phyloP scores from a whole-genome alignment of 2,888 invertebrate species.

The Leptinotarsa juncta region DNA sequence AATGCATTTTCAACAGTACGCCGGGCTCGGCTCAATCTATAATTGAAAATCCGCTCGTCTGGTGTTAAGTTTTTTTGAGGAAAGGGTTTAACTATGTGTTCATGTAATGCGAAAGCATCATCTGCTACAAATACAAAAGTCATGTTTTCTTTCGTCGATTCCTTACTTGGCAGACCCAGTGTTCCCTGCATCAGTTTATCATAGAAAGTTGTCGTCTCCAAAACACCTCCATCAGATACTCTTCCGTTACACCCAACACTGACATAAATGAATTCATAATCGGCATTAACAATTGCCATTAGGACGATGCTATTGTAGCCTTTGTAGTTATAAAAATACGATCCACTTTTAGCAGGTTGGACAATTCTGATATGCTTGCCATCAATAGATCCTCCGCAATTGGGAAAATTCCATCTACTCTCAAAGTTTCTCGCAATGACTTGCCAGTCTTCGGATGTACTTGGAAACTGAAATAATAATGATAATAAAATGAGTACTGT shows the following conservation, averaged over 20 bases:
- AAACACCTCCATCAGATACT: constrained; percentile 13
- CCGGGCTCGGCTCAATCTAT: too few relatives aligned
- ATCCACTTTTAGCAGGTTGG: too few relatives aligned
- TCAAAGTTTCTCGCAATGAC: constrained; percentile 8
- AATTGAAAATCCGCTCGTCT: too few relatives aligned
- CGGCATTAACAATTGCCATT: constrained; percentile 31
- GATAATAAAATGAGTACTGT: not conserved
- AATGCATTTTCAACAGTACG: too few relatives aligned
- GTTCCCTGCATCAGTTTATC: constrained; percentile 3
- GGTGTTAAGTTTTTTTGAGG: too few relatives aligned
- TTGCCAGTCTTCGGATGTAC: constrained; percentile 1
- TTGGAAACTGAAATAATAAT: constrained; percentile 9
- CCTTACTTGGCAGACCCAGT: constrained; percentile 3
- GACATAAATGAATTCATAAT: constrained; percentile 28
- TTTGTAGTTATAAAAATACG: constrained; percentile 23
- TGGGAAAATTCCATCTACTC: constrained; percentile 1
- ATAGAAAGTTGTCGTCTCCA: constrained; percentile 8
- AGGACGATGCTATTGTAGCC: constrained; percentile 22
- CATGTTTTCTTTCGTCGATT: constrained; percentile 1
- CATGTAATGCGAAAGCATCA: too few relatives aligned
- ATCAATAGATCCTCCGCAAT: too few relatives aligned
- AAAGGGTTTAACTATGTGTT: too few relatives aligned
- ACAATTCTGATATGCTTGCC: too few relatives aligned
- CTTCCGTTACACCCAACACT: constrained; percentile 1
- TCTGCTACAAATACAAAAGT: too few relatives aligned